phyloP scores from a whole-genome alignment of 2,888 invertebrate genomes.

The Papilio gigon region DNA sequence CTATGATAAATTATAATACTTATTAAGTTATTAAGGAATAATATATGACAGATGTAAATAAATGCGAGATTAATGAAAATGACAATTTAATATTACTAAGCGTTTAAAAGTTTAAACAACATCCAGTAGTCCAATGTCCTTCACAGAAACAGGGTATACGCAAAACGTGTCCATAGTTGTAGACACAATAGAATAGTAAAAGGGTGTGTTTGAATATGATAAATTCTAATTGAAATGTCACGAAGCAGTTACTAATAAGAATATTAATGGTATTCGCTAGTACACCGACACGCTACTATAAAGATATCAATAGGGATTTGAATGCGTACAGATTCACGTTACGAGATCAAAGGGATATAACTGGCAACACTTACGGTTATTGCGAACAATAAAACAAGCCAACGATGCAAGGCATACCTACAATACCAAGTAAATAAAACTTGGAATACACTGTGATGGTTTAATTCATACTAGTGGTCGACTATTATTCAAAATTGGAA shows the following conservation, averaged over 20 bases:
- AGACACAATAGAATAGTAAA: slow-evolving; percentile 44
- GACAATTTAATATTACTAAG: background rate
- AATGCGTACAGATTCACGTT: slow-evolving; percentile 59
- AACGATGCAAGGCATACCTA: slow-evolving; percentile 30
- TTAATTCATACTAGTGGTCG: background rate
- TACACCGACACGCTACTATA: slow-evolving; percentile 47
- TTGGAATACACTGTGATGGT: background rate
- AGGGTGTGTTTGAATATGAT: slow-evolving; percentile 52
- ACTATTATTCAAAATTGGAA: background rate
- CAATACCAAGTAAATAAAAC: slow-evolving; percentile 22
- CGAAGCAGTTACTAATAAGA: slow-evolving; percentile 41
- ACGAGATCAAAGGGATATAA: slow-evolving; percentile 69
- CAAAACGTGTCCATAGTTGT: slow-evolving; percentile 41
- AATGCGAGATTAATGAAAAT: background rate
- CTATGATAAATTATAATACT: background rate
- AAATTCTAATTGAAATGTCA: slow-evolving; percentile 50
- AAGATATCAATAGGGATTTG: slow-evolving; percentile 70
- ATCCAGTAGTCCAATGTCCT: slow-evolving; percentile 12
- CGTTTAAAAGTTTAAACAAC: background rate
- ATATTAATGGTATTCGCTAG: slow-evolving; percentile 31
- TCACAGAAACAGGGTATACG: slow-evolving; percentile 2
- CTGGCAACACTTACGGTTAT: slow-evolving; percentile 58
- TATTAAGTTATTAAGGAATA: background rate
- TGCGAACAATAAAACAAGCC: slow-evolving; percentile 59
- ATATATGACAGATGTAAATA: background rate